Base-by-base conservation (phyloP, 2,888 invertebrate genomes). In the Ethmia dodecea region DNA sequence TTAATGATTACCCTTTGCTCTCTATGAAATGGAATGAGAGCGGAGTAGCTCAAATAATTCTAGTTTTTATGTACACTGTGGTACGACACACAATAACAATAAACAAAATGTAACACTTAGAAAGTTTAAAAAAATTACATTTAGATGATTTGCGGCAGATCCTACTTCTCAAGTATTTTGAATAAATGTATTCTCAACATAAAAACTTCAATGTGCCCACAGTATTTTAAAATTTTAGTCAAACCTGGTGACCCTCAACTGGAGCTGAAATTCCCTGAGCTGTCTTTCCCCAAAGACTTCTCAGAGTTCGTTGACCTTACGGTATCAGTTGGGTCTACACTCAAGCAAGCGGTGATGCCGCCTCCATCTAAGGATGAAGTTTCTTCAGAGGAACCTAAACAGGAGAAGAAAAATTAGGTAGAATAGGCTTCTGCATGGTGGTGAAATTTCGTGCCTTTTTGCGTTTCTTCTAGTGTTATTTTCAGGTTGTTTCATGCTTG, bases 221-320 rank as follows among this genome's bases (percentile, higher is more conserved):
- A n/a, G n/a, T n/a, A n/a, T n/a, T n/a, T n/a, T n/a, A n/a, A n/a
- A n/a, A n/a, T n/a, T n/a, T n/a, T 37, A 92, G 92, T 91, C 46
- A 92, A 91, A 78, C 91, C 91, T 18, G 92, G 90, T 35, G 91
- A 91, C 55, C 88, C 89, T 34, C 89, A 90, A 65, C 77, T 89
- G 46, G 89, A 90, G 60, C 64, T 86, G 37, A 81, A 83, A 55
- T 80, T 91, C 49, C 89, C 91, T 27, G 87, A 89, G 52, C 60
- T 91, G 48, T 86, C 88, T 68, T 60, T 90, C 28, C 91, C 91
- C 12, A 83, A 86, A 55, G 88, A 87, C 59, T 77, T 90, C 42
- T 86, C 89, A 29, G 91, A 91, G 56, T 75, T 88, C 40, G 55
- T 76, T 33, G 79, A 84, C 41, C 52, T 88, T 64, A 70, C 77